phyloP scores from a whole-genome alignment of 23 tunicate genomes.

The Halocynthia aurantium region DNA sequence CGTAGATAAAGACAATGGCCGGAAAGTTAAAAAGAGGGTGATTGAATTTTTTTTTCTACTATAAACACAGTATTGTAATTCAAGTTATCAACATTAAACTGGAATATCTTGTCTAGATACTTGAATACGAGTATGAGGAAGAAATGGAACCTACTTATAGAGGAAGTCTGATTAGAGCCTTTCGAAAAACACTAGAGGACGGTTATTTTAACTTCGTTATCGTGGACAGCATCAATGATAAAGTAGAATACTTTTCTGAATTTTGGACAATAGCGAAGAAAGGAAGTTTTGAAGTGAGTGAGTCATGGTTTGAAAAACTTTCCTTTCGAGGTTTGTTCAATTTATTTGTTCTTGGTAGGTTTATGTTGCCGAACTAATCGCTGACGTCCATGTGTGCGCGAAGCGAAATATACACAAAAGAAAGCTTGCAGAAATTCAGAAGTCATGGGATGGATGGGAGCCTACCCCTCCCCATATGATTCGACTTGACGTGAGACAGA shows the following conservation, averaged over 20 bases:
- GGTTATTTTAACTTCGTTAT: conserved; percentile 75
- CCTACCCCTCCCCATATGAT: conserved; percentile 75
- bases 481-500: conserved; percentile 52
- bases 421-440: conserved; percentile 49
- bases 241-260: conserved; percentile 51
- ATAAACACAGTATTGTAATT: too few relatives aligned
- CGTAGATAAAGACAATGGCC: conserved; percentile 54
- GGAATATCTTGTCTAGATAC: conserved; percentile 27
- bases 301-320: background rate
- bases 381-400: conserved; percentile 64
- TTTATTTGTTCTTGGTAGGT: conserved; percentile 16
- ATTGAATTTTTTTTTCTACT: background rate
- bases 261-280: conserved; percentile 49
- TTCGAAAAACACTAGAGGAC: conserved; percentile 74
- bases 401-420: conserved; percentile 66
- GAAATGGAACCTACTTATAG: conserved; percentile 69
- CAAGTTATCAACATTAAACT: too few relatives aligned
- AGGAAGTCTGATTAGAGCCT: conserved; percentile 43
- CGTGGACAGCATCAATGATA: conserved; percentile 65
- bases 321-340: background rate
- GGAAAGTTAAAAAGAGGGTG: conserved; percentile 40
- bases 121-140: conserved; percentile 77
- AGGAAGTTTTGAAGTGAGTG: conserved; percentile 64
- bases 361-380: conserved; percentile 55
- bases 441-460: conserved; percentile 58